phyloP scores from a whole-genome alignment of 2,888 invertebrate genomes.

The Ochropleura leucogaster region DNA sequence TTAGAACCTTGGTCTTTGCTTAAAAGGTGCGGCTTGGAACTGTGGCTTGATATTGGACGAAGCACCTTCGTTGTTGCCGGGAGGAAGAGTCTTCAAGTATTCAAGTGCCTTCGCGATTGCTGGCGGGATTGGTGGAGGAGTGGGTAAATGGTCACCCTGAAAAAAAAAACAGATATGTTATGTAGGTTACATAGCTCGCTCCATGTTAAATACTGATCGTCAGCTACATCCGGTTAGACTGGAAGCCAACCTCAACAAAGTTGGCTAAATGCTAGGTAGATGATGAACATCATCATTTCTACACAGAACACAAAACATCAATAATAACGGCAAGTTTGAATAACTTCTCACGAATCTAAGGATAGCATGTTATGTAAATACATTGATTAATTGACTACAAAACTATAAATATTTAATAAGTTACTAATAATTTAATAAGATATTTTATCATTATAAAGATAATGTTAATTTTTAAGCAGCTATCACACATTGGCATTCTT shows the following conservation, averaged over 20 bases:
- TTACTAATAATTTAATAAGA: background rate
- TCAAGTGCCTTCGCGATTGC: constrained; percentile 93
- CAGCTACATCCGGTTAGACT: too few species aligned
- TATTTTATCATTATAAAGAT: constrained; percentile 19
- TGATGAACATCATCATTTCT: too few species aligned
- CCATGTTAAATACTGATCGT: too few species aligned
- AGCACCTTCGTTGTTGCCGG: constrained; percentile 79
- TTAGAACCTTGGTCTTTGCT: constrained; percentile 78
- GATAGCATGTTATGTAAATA: background rate
- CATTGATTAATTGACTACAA: constrained; percentile 26
- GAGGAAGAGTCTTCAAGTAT: constrained; percentile 90
- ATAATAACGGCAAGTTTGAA: background rate
- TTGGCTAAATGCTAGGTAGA: too few species aligned
- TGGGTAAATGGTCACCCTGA: constrained; percentile 94
- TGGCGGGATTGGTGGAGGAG: constrained; percentile 95
- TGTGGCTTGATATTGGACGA: constrained; percentile 81
- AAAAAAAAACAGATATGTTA: constrained; percentile 52
- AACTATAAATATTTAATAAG: constrained; percentile 22
- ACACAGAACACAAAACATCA: background rate
- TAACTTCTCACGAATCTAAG: background rate
- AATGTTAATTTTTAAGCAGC: background rate
- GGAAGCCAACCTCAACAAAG: too few species aligned
- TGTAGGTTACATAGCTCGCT: too few species aligned
- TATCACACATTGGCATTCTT: background rate
- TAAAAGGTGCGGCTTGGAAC: constrained; percentile 76